phyloP scores from a whole-genome alignment of 2,888 invertebrate species.

The Ophion slaviceki region DNA sequence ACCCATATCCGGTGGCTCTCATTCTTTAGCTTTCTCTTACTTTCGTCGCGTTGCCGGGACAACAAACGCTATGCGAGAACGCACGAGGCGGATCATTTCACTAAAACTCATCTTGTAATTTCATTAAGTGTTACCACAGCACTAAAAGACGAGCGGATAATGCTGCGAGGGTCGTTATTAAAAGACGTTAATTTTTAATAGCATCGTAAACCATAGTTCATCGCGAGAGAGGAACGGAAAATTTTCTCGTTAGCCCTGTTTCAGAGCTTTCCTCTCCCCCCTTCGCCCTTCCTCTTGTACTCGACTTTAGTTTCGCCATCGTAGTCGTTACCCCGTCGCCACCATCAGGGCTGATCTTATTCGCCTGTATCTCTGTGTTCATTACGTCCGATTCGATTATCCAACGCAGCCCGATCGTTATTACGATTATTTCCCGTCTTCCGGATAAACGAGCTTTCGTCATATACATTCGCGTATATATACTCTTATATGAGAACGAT shows the following conservation, averaged over 20 bases:
- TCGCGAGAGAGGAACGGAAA: constrained; percentile 63
- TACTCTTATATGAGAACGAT: constrained; percentile 2
- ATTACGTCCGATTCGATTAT: constrained; percentile 66
- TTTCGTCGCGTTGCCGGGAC: constrained; percentile 28
- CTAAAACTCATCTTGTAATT: constrained; percentile 69
- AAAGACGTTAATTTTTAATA: constrained; percentile 75
- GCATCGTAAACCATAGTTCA: constrained; percentile 69
- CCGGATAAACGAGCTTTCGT: constrained; percentile 52
- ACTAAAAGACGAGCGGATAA: constrained; percentile 65
- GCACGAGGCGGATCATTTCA: constrained; percentile 61
- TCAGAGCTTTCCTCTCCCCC: constrained; percentile 29
- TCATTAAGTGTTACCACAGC: constrained; percentile 67
- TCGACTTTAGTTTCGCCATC: constrained; percentile 45
- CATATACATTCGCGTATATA: constrained; percentile 25
- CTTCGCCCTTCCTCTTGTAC: background rate
- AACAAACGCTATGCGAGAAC: constrained; percentile 35
- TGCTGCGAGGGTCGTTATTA: constrained; percentile 67
- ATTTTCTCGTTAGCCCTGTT: constrained; percentile 68
- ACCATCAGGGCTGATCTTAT: constrained; percentile 45
- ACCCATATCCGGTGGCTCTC: constrained; percentile 52
- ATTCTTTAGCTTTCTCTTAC: constrained; percentile 1
- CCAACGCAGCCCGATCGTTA: constrained; percentile 57
- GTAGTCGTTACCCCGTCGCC: constrained; percentile 53
- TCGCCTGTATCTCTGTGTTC: constrained; percentile 58
- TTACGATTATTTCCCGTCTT: constrained; percentile 61